Evolutionary conservation across 2,888 invertebrate species (phyloP).

Genomic region (Tricholauxania praeusta): DNA sequence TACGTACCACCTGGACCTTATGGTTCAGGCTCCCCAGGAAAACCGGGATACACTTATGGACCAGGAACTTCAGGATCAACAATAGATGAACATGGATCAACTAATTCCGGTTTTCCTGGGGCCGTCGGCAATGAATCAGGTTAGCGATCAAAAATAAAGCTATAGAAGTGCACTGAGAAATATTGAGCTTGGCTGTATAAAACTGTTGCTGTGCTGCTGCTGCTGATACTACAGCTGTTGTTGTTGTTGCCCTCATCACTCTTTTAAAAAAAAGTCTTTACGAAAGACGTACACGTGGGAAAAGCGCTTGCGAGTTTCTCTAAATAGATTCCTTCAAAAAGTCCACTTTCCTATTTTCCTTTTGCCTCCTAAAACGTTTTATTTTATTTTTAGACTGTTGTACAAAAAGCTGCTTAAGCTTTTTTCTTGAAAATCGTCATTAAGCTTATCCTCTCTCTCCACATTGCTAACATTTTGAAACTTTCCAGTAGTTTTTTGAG

Average conservation of each 20-base stretch:
- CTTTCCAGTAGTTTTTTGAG: slow-evolving; percentile 35
- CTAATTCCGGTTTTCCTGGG: slow-evolving; percentile 63
- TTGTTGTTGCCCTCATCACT: slow-evolving; percentile 30
- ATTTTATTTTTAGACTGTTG: not conserved
- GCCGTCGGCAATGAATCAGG: slow-evolving; percentile 60
- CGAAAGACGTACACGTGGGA: slow-evolving; percentile 2
- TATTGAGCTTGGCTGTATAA: slow-evolving; percentile 43
- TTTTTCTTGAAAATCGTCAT: not conserved
- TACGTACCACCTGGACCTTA: not conserved
- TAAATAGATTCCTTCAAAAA: not conserved
- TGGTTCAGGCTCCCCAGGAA: not conserved
- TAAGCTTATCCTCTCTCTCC: not conserved
- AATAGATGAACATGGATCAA: slow-evolving; percentile 15
- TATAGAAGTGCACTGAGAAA: slow-evolving; percentile 24
- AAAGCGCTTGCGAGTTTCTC: slow-evolving; percentile 5
- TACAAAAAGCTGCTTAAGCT: slow-evolving; percentile 1
- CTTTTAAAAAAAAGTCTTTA: not conserved
- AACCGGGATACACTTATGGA: not conserved
- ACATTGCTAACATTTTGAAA: slow-evolving; percentile 36
- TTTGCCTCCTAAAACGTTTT: not conserved
- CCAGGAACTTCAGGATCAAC: not conserved
- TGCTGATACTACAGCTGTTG: slow-evolving; percentile 20
- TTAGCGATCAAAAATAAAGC: slow-evolving; percentile 53
- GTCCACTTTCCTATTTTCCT: not conserved
- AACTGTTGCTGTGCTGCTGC: slow-evolving; percentile 4